These are phyloP conservation scores for Heliconius ethilla DNA, from an alignment of 2,888 invertebrate species.

Conservation along the genomic window DNA sequence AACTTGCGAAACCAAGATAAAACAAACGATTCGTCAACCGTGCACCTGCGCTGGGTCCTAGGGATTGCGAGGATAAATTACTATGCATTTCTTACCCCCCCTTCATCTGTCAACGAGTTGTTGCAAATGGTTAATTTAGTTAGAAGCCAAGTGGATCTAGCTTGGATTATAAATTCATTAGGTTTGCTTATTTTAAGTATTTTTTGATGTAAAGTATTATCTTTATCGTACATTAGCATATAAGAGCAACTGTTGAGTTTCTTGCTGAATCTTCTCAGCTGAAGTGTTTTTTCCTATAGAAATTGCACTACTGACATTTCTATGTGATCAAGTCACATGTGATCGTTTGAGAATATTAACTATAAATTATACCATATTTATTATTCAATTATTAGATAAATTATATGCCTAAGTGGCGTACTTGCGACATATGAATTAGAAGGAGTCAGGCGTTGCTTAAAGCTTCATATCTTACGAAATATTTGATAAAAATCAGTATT, in stretches of 20 bases:
- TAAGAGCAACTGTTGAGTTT: not conserved
- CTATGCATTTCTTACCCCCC: constrained; percentile 65
- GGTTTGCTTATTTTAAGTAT: not conserved
- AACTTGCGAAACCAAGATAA: constrained; percentile 60
- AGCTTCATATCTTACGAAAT: no score
- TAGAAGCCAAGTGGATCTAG: not conserved
- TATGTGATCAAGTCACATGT: no score
- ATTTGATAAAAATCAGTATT: no score
- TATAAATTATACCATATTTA: no score
- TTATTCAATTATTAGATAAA: no score
- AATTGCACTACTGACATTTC: no score
- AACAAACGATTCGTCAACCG: constrained; percentile 74
- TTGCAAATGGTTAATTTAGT: constrained; percentile 29
- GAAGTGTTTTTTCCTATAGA: not conserved
- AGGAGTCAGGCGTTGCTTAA: no score
- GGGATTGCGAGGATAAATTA: constrained; percentile 71
- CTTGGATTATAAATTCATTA: constrained; percentile 7
- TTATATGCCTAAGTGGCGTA: no score
- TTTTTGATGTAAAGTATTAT: no score
- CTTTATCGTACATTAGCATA: not conserved
- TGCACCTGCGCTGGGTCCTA: constrained; percentile 67
- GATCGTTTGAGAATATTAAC: no score
- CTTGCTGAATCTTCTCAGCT: not conserved
- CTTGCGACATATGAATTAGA: no score
- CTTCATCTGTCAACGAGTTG: constrained; percentile 32